phyloP scores from a whole-genome alignment of 2,113 vertebrate species.

The Indicator maculatus region DNA sequence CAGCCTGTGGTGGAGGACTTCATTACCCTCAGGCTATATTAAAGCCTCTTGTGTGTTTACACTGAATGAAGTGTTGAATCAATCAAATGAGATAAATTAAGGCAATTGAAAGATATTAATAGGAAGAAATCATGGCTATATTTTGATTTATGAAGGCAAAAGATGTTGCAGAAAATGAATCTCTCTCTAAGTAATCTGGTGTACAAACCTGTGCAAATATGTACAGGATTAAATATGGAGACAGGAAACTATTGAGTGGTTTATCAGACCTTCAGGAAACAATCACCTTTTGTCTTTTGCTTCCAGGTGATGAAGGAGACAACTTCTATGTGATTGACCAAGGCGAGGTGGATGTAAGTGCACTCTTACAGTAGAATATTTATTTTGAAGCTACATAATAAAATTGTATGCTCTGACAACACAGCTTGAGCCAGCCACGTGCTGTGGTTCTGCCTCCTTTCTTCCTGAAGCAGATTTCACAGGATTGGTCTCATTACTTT shows the following conservation, averaged over 20 bases:
- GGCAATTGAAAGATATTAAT: conserved; percentile 9
- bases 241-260: neutral
- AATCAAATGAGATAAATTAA: conserved; percentile 29
- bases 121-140: neutral
- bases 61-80: conserved; percentile 15
- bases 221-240: conserved; percentile 1
- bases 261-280: conserved; percentile 34
- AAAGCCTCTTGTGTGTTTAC: conserved; percentile 16
- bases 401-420: neutral
- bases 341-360: conserved; percentile 94
- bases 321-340: conserved; percentile 99
- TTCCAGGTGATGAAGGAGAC: conserved; percentile 93
- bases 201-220: conserved; percentile 33
- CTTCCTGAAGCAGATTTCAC: neutral
- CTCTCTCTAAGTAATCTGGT: neutral
- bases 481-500: neutral
- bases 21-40: neutral
- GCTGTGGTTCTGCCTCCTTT: neutral
- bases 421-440: neutral
- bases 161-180: neutral
- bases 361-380: neutral
- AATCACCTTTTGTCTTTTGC: conserved; percentile 20
- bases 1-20: neutral
- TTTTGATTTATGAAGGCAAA: conserved; percentile 16
- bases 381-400: neutral